Evolutionary conservation across 2,797 vertebrate genomes (phyloP), one percentile per base, ranked within the genome.

Genomic region (Chelon auratus): DNA sequence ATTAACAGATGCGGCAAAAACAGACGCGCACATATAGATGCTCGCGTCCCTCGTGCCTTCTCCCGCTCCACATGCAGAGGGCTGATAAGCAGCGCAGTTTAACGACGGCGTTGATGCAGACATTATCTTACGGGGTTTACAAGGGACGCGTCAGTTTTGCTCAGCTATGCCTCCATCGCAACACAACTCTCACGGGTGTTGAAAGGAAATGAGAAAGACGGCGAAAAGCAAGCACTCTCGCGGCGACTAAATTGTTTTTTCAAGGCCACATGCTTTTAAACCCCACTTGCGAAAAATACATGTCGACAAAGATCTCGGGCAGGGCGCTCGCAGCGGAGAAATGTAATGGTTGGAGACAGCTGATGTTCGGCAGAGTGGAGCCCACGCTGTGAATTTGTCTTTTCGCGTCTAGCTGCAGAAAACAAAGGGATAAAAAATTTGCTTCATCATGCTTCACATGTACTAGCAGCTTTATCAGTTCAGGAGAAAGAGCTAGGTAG

Each of bases 31-130:
- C 52, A 77, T 68, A 64, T 17, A 47, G 63, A 20, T 45, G 24
- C 50, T 20, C 24, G 7, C 1, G 0, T 64, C 57, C 61, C 50
- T 37, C 3, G 5, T 58, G 56, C 17, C 37, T 75, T 72, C 13
- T 36, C 33, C n/a, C 11, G 58, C 61, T 75, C 72, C 60, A 43
- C 62, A 77, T 78, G 77, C 67, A 72, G 39, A 6, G 13, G 66
- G 60, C 69, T 70, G 83, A 86, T 81, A 81, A 84, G 70, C 59
- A n/a, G 71, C 6, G 30, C 42, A 20, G 77, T 72, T 62, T 70
- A 63, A 61, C 7, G 47, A 26, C 50, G 22, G 36, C 75, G 76
- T 83, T 74, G 68, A 75, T 43, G 43, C 42, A 15, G 22, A 33
- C 57, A 11, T 69, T 45, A 81, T 81, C 77, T 77, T 52, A 42